A percentile compares a stretch with the other conserved stretches of the same genome.
Conservation (phyloP, 1,140 invertebrate genomes). For the Cheumatopsyche charites region DNA sequence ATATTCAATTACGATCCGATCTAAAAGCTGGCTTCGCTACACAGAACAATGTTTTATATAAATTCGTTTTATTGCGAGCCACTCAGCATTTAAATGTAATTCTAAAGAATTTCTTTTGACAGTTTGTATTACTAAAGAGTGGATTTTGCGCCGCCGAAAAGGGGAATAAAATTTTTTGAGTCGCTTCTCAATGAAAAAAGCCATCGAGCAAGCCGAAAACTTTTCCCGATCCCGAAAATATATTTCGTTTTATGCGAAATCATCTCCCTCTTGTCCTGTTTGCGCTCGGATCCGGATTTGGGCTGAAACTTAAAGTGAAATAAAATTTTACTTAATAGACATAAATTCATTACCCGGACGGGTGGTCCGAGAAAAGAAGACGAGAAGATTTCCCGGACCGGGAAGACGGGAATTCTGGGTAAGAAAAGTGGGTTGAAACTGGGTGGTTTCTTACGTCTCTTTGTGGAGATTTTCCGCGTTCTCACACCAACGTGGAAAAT, state of each 20-base stretch:
- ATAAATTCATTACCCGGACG: slow-evolving; percentile 44
- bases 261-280: slow-evolving; percentile 21
- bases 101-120: too few relatives aligned
- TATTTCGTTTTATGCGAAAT: slow-evolving; percentile 15
- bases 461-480: slow-evolving; percentile 1
- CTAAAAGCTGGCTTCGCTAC: neutral
- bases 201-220: slow-evolving; percentile 2
- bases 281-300: slow-evolving; percentile 16
- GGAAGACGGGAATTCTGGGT: neutral
- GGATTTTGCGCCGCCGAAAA: neutral
- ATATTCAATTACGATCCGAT: slow-evolving; percentile 3
- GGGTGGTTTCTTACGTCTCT: slow-evolving; percentile 11
- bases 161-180: slow-evolving; percentile 2
- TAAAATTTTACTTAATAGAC: slow-evolving; percentile 44
- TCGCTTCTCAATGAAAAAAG: neutral
- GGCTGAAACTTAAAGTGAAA: slow-evolving; percentile 39
- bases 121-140: too few relatives aligned
- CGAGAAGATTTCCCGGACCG: neutral
- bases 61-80: slow-evolving; percentile 11
- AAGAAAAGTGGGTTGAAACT: too few relatives aligned
- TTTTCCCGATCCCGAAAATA: neutral
- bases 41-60: slow-evolving; percentile 28
- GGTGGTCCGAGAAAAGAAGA: slow-evolving; percentile 1
- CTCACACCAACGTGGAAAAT: slow-evolving; percentile 16
- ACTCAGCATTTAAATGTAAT: too few relatives aligned